Evolutionary conservation across 2,888 invertebrate species (phyloP), one percentile per base, ranked within the genome.

Genomic region (Eristalinus aeneus): DNA sequence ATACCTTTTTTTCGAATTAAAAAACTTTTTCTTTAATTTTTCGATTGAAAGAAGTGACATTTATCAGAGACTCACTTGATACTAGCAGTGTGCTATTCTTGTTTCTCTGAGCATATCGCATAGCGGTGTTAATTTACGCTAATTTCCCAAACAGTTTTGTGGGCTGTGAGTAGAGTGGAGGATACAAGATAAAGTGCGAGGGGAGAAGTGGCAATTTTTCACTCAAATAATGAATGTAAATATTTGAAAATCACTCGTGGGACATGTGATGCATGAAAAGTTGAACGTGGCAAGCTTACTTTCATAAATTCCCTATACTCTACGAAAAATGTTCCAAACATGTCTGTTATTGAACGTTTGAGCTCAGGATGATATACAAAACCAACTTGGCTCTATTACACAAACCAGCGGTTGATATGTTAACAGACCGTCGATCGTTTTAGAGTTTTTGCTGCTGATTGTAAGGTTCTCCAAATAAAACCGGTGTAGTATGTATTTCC

Each of bases 151-250:
- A 16, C 46, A 46, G 46, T 16, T 46, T 16, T 46, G 8, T 8
- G 46, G 8, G 27, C 27, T 27, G 1, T 2, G 8, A 5, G 8
- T 46, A 16, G 8, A 6, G 46, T 46, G 46, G n/a, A 46, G 46
- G 16, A n/a, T n/a, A n/a, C 46, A 16, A 46, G 46, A 46, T 16
- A 46, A 46, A 46, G n/a, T n/a, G 46, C 16, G 46, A 46, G 16
- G 6, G 46, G 16, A 16, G 16, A 16, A 16, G 8, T 46, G 16
- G n/a, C 16, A 16, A 16, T 23, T 11, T 53, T 36, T 36, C 39
- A 6, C 32, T 31, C 34, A 60, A 23, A 77, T 31, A 77, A 61
- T 68, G 60, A 12, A 68, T 34, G 64, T 39, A 60, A 69, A 76
- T 68, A 61, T 61, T 63, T 31, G 63, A 64, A 69, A 32, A 36